Base-by-base conservation (phyloP, 2,888 invertebrate species). In the Silvanus unidentatus region DNA sequence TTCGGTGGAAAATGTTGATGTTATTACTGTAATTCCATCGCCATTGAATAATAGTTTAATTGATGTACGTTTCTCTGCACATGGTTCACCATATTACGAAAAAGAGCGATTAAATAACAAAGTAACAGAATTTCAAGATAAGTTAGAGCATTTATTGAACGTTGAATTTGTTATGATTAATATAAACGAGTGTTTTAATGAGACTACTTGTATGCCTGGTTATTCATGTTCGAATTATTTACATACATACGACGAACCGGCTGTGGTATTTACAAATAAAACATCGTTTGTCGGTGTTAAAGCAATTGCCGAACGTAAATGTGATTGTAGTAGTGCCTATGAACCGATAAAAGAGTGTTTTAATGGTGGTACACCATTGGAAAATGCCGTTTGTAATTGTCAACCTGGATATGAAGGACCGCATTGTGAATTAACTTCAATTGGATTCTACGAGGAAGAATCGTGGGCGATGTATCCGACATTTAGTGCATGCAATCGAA, bases 201-300 rank as follows among this genome's bases (percentile, higher is more conserved):
- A 92, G 70, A 81, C 80, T 52, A 75, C 77, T 35, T 72, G 72
- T 47, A 80, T 83, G 44, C 84, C 84, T 53, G 80, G 82, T 14
- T 75, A 77, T 38, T 90, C 94, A 0, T 97, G 96, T 60, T 80
- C 82, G 2, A 95, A 91, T 59, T 77, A 78, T 13, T 73, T 96
- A 43, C 80, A 81, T 60, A 68, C 71, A 35, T 40, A 84, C 63
- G 82, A 82, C 44, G 81, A 82, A 11, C 90, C 92, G 0, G 80
- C 85, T 27, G 79, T 89, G 4, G 90, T 99, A 5, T 93, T 88
- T 64, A 94, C 96, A 0, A 98, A 98, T 66, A 85, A 83, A 1
- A 92, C 94, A 0, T 92, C 94, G 2, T 91, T 97, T 65, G 92
- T 98, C 10, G 97, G 97, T 0, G 91, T 99, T 0, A 82, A 84